Evolutionary conservation across 2,888 invertebrate species (phyloP), one percentile per base, ranked within the genome.

Genomic region (Euphydryas editha): DNA sequence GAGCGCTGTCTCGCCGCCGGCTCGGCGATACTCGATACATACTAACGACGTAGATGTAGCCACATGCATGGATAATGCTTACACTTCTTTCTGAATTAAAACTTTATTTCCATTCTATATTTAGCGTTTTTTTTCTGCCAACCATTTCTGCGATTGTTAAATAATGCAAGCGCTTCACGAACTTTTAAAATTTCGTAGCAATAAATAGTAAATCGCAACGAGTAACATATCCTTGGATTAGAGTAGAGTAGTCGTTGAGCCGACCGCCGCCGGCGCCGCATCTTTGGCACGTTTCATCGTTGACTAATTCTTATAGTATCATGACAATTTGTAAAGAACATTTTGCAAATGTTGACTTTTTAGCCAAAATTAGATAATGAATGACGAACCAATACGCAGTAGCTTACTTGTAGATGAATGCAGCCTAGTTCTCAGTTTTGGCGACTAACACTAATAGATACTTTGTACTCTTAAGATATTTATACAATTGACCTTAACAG

Each of bases 291-390:
- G 84, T 83, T 81, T 83, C 84, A 87, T 89, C 88, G 89, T 91
- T 92, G 86, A 90, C 86, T 91, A 86, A 89, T 90, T 89, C 88
- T 89, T 89, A 90, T 88, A 90, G 88, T 88, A 86, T 88, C 91
- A 87, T 90, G 88, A 91, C 88, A 88, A 89, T 90, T 91, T 92
- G 90, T 90, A 84, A 91, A 87, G 85, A 83, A 77, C 85, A 87
- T 90, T 92, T 91, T 91, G 91, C 90, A 90, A 92, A 87, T 90
- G 90, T 92, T 92, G 88, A 92, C 89, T 90, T 92, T 90, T 90
- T 92, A 92, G 91, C 91, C 90, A 92, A 91, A 91, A 89, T 89
- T 91, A 90, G 88, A 75, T 89, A 90, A 88, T 88, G 84, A 88
- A 92, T 83, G 90, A 92, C 87, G 92, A 92, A 92, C 92, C 92